These are phyloP conservation scores for Caranx melampygus DNA, from an alignment of 2,113 vertebrate genomes.

Conservation along the genomic window DNA sequence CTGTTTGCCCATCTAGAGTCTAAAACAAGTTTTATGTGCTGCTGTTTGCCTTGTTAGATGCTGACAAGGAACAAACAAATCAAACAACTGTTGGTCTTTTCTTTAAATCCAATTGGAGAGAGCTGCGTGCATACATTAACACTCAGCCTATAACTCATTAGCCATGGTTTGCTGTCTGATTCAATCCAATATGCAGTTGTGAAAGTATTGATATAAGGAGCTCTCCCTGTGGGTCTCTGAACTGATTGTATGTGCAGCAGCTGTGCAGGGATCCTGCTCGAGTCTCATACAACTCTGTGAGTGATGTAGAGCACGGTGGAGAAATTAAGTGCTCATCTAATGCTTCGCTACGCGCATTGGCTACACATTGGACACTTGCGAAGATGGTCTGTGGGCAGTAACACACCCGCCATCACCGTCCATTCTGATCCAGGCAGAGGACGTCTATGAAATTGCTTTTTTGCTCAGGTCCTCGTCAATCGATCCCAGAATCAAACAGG, in stretches of 20 bases:
- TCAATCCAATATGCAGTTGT: not conserved
- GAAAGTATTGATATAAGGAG: constrained; percentile 40
- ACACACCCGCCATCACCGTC: constrained; percentile 13
- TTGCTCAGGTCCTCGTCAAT: constrained; percentile 11
- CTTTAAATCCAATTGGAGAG: not conserved
- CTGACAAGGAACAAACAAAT: constrained; percentile 24
- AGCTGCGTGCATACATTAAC: not conserved
- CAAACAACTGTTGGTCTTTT: constrained; percentile 11
- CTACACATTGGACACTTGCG: constrained; percentile 50
- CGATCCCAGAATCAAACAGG: constrained; percentile 30
- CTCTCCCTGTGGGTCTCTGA: constrained; percentile 17
- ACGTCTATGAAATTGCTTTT: constrained; percentile 25
- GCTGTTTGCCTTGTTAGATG: not conserved
- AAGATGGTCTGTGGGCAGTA: constrained; percentile 40
- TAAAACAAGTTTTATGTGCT: not conserved
- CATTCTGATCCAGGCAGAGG: constrained; percentile 13
- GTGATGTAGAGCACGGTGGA: constrained; percentile 19
- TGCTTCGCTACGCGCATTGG: constrained; percentile 27
- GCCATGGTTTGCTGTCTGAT: not conserved
- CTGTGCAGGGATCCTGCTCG: constrained; percentile 11
- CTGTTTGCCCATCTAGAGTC: not conserved
- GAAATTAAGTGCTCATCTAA: constrained; percentile 60
- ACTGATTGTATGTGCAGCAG: constrained; percentile 34
- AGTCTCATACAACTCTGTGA: constrained; percentile 26
- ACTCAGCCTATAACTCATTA: constrained; percentile 35